phyloP scores from a whole-genome alignment of 2,113 vertebrate genomes.

The Trogon surrucura region DNA sequence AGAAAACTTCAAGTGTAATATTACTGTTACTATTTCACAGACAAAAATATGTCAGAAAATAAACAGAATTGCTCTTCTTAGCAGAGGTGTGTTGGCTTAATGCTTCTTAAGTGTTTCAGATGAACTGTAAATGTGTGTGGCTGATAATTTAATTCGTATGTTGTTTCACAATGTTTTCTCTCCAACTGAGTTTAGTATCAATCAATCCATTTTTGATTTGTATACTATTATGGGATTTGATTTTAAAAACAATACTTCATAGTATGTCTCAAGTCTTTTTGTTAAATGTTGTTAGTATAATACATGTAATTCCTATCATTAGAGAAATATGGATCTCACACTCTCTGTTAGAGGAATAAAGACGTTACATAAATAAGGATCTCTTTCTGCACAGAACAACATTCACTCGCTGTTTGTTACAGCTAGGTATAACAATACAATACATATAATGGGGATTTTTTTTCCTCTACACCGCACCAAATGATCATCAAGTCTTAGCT shows the following conservation, averaged over 20 bases:
- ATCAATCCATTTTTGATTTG: neutral
- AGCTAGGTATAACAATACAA: neutral
- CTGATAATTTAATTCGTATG: neutral
- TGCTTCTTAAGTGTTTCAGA: neutral
- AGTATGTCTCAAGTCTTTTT: neutral
- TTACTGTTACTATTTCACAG: neutral
- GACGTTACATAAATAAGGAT: neutral
- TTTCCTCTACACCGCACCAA: neutral
- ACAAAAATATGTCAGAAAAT: neutral
- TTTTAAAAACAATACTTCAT: neutral
- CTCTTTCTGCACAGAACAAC: neutral
- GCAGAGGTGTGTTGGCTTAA: neutral
- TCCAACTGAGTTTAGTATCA: neutral
- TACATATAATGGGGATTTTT: neutral
- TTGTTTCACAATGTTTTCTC: neutral
- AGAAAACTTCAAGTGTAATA: neutral
- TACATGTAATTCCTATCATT: neutral
- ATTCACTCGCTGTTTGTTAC: neutral
- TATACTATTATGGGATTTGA: neutral
- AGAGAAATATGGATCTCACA: neutral
- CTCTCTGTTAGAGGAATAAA: neutral
- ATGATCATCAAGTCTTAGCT: neutral
- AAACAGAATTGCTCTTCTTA: neutral
- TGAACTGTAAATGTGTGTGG: neutral
- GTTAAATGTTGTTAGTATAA: neutral